Evolutionary conservation across 23 tunicate genomes (phyloP), one percentile per base, ranked within the genome.

Genomic region (Halocynthia roretzi): DNA sequence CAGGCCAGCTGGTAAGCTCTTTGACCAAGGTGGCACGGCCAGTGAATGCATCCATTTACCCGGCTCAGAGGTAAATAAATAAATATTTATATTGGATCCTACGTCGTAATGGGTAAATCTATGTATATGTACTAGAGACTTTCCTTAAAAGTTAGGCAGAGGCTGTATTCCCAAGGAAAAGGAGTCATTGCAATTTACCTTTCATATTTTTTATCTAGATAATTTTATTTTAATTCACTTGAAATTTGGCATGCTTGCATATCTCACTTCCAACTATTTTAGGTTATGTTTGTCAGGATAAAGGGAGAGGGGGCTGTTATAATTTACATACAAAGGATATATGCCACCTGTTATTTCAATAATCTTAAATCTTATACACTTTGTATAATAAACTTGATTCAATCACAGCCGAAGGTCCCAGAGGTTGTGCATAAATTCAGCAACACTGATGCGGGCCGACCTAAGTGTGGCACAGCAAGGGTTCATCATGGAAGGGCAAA

Each of bases 11-110:
- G 98, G 98, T 10, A 92, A 92, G 58, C 56, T 92, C 10, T 92
- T 92, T 82, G 92, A 92, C 15, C 98, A 86, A 75, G 98, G 98
- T 44, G 98, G 98, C 44, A 77, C 87, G 15, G 92, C 98, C 0
- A 77, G 81, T 67, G 97, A 91, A 77, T 85, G 90, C 70, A 81
- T 91, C 56, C 90, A 85, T 56, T 83, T 83, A 6, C 89, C 83
- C 20, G 90, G 83, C 4, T 53, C 84, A 71, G 90, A 91, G 77
- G 97, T 91, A 17, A 49, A 72, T 65, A 60, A 15, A 60, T n/a
- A 15, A n/a, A 2, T 60, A 1, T 15, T 15, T 1, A 15, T 0
- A 60, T 60, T 2, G 2, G n/a, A 2, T 31, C 44, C 44, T 31
- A 31, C 44, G 44, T 8, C 57, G 71, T 5, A 15, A n/a, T 67